phyloP scores from a whole-genome alignment of 1,140 invertebrate genomes.

The Diachasmimorpha longicaudata region DNA sequence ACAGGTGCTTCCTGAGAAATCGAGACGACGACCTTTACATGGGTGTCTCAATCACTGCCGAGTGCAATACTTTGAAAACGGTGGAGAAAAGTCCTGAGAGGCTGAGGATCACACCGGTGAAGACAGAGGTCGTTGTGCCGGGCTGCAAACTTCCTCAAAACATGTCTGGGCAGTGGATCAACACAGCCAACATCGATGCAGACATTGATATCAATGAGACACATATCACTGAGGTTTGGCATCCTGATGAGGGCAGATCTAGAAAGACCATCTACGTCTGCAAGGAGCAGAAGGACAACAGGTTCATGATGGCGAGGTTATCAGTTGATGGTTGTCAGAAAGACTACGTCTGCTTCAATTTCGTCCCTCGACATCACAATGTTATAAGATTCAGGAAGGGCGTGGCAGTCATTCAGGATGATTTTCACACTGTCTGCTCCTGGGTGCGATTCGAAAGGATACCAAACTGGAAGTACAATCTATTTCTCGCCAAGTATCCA shows the following conservation, averaged over 20 bases:
- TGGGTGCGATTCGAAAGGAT: constrained; percentile 91
- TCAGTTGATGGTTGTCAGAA: constrained; percentile 98
- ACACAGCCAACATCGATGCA: constrained; percentile 94
- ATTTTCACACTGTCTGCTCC: constrained; percentile 91
- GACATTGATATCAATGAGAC: constrained; percentile 95
- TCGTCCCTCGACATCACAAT: constrained; percentile 94
- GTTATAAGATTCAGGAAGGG: constrained; percentile 93
- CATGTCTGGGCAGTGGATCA: constrained; percentile 94
- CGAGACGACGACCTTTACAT: constrained; percentile 91
- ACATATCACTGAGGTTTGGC: constrained; percentile 93
- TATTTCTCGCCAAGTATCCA: constrained; percentile 89
- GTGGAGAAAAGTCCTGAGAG: constrained; percentile 92
- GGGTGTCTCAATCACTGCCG: constrained; percentile 89
- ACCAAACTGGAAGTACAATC: constrained; percentile 86
- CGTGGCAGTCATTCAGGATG: constrained; percentile 85
- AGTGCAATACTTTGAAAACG: constrained; percentile 90
- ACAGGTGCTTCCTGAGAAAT: constrained; percentile 92
- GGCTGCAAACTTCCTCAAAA: constrained; percentile 92
- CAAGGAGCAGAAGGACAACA: constrained; percentile 82
- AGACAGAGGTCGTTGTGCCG: constrained; percentile 85
- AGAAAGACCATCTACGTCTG: constrained; percentile 94
- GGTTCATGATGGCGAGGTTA: constrained; percentile 93
- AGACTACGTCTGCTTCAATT: constrained; percentile 97
- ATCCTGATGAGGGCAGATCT: constrained; percentile 88
- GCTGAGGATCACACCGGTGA: constrained; percentile 84